Conservation (phyloP, 64 coral and sea anemone genomes). For the Montipora efflorescens region DNA sequence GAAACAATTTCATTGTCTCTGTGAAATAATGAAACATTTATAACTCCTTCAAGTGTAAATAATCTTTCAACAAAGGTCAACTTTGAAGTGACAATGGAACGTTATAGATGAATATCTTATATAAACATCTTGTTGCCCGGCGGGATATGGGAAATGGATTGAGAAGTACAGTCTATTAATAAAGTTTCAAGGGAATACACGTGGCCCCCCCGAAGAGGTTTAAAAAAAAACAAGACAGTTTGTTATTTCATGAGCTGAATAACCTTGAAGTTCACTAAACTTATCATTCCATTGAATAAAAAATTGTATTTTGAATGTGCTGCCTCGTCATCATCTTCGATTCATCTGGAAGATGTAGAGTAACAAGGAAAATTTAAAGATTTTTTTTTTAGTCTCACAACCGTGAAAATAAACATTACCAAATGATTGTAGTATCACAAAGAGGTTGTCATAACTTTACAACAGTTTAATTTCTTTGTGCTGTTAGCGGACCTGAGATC, state of each 20-base stretch:
- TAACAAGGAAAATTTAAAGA: not conserved
- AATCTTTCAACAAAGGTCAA: slow-evolving; percentile 35
- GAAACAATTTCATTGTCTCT: slow-evolving; percentile 49
- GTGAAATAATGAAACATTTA: slow-evolving; percentile 55
- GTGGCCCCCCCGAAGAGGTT: slow-evolving; percentile 40
- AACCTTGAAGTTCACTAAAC: not conserved
- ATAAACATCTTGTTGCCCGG: slow-evolving; percentile 48
- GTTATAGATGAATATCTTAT: slow-evolving; percentile 55
- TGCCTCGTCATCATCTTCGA: too few relatives aligned
- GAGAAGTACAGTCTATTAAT: slow-evolving; percentile 19
- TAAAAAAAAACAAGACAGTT: not conserved
- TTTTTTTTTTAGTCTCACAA: not conserved
- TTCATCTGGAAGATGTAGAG: too few relatives aligned
- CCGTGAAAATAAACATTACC: not conserved
- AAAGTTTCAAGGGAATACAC: slow-evolving; percentile 37
- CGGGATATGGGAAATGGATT: not conserved
- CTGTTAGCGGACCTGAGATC: not conserved
- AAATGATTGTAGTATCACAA: not conserved
- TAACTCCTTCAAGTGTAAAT: slow-evolving; percentile 47
- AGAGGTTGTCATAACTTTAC: not conserved
- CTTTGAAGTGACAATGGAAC: slow-evolving; percentile 16
- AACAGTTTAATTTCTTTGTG: not conserved
- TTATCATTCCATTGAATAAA: slow-evolving; percentile 7
- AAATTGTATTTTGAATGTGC: not conserved
- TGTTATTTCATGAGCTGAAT: slow-evolving; percentile 11